Evolutionary conservation across 2,888 invertebrate genomes (phyloP), one percentile per base, ranked within the genome.

Genomic region (Chorisops tibialis): DNA sequence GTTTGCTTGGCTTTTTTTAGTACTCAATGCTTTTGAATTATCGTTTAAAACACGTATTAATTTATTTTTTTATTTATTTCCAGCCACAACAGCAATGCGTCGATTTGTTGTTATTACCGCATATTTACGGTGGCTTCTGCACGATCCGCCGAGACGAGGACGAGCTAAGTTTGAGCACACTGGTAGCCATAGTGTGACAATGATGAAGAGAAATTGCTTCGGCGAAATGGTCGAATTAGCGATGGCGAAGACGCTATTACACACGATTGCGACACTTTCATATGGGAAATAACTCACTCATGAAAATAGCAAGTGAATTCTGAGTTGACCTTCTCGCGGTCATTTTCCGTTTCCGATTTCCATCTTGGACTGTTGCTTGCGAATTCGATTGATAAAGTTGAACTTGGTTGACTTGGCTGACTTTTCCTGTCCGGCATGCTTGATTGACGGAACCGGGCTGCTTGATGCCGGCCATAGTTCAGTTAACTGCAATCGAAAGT

Each of bases 261-360:
- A n/a, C n/a, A n/a, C 14, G 41, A 41, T 41, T 18, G 43, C 14
- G 14, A 5, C 16, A 11, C 19, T 11, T 3, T n/a, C 18, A 11
- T 11, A n/a, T 22, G 47, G 21, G 19, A 9, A n/a, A 22, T 11
- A 21, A n/a, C 21, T 45, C 9, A 18, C 22, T 47, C 4, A 16
- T 6, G 16, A 45, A 14, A 45, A 16, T 19, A 12, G 43, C 18
- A 21, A n/a, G n/a, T n/a, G n/a, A n/a, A n/a, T 16, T n/a, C 19
- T 30, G 18, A 7, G 18, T 56, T 39, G 30, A 35, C 35, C 41
- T 54, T 38, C 41, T 21, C 14, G 12, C 43, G 19, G 9, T 43
- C n/a, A 41, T 24, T 45, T 56, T 45, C 24, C 56, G 30, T 45
- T 56, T 56, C 56, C 56, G 56, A 56, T 56, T 56, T 56, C 19